Percentiles rank a stretch among this genome's conserved stretches.
These are phyloP conservation scores for Stomatorhinus walkeri DNA, from an alignment of 2,797 vertebrate species.

Conservation along the genomic window DNA sequence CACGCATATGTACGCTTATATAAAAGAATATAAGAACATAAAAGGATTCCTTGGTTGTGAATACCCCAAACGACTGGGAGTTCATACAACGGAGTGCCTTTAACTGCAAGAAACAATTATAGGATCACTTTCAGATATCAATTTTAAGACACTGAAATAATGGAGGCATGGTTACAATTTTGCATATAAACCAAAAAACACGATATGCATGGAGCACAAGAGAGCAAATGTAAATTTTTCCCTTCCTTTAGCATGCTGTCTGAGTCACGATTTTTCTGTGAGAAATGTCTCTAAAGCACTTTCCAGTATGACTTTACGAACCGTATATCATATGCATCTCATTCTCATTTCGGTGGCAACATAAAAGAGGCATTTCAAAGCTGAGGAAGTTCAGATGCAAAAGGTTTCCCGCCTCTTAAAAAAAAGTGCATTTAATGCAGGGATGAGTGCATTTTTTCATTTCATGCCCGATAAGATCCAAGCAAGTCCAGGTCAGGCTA, in stretches of 20 bases:
- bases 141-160: neutral
- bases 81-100: neutral
- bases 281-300: constrained; percentile 6
- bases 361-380: constrained; percentile 1
- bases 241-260: neutral
- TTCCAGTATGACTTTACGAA: constrained; percentile 6
- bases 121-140: neutral
- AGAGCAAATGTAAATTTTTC: neutral
- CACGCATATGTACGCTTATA: too few species aligned
- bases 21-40: too few species aligned
- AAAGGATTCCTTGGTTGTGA: neutral
- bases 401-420: constrained; percentile 17
- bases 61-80: neutral
- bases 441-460: constrained; percentile 52
- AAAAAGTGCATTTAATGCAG: constrained; percentile 43
- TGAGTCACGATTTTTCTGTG: neutral
- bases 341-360: neutral
- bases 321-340: neutral
- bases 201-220: neutral
- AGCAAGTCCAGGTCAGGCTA: constrained; percentile 40
- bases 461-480: constrained; percentile 50
- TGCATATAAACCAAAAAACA: neutral
- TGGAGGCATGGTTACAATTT: neutral
- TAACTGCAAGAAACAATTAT: neutral
- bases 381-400: constrained; percentile 12